Base-by-base conservation (phyloP, 2,113 vertebrate species). In the Elachura formosa region DNA sequence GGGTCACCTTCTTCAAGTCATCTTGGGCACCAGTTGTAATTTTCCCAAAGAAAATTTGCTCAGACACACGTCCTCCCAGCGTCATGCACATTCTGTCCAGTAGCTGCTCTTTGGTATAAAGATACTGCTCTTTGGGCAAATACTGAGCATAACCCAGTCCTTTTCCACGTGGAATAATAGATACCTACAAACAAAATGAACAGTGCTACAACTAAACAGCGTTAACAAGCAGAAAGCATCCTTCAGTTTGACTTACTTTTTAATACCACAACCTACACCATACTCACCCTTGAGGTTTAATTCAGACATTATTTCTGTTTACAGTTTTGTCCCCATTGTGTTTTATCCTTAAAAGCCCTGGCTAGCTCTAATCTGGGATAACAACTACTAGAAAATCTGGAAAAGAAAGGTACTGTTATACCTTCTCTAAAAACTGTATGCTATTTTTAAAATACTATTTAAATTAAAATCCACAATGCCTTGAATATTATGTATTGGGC, bases 1-100 rank as follows among this genome's bases (percentile, higher is more conserved):
- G 99, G 2, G 99, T 99, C 88, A 99, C 99, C 96, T 99, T 99
- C 62, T 97, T 98, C 48, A 99, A 97, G 97, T 99, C 99, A 18
- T 99, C 99, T 80, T 99, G 99, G 11, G 99, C 99, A 11, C 99
- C 99, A 0, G 99, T 99, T 67, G 99, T 99, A 88, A 99, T 99
- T 71, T 97, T 98, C 20, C 98, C 98, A 6, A 99, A 99, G 96
- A 99, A 99, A 96, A 99, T 98, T 93, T 99, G 98, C 95, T 99
- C 99, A 0, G 99, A 97, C 21, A 99, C 99, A 0, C 99, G 98
- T 3, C 99, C 99, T 6, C 99, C 99, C 78, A 99, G 96, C 5
- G 98, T 99, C 99, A 99, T 99, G 76, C 99, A 99, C 99, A 99
- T 99, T 54, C 99, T 97, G 96, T 99, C 99, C 94, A 99, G 96